Conservation (phyloP, 2,113 vertebrate genomes). For the Colinus virginianus region DNA sequence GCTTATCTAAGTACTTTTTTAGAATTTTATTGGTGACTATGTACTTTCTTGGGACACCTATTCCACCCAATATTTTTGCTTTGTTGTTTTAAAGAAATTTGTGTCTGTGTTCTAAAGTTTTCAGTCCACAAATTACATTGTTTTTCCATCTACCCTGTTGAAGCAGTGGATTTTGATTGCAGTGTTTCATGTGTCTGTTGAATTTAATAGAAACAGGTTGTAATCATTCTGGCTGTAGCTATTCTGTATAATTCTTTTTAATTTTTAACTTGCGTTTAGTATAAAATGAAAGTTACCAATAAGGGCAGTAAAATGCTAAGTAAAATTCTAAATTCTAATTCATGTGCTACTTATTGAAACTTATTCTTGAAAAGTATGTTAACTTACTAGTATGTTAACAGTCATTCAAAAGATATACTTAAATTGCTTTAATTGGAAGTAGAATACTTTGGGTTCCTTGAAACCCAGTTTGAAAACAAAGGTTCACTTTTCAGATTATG, state of each 20-base stretch:
- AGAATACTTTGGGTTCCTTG: background rate
- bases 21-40: background rate
- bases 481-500: background rate
- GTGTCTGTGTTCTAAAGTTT: background rate
- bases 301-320: background rate
- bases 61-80: background rate
- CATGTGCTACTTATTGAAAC: background rate
- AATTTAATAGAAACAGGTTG: background rate
- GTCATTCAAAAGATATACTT: background rate
- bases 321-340: background rate
- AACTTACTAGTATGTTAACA: background rate
- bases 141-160: background rate
- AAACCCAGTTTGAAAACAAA: background rate
- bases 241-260: background rate
- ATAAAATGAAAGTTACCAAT: background rate
- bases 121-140: background rate
- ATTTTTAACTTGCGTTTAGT: background rate
- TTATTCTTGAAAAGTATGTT: background rate
- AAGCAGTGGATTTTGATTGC: background rate
- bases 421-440: background rate
- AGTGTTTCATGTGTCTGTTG: background rate
- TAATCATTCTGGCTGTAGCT: background rate
- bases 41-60: background rate
- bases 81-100: background rate
- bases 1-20: background rate